Base-by-base conservation (phyloP, 2,888 invertebrate genomes). In the Caenorhabditis sp. region DNA sequence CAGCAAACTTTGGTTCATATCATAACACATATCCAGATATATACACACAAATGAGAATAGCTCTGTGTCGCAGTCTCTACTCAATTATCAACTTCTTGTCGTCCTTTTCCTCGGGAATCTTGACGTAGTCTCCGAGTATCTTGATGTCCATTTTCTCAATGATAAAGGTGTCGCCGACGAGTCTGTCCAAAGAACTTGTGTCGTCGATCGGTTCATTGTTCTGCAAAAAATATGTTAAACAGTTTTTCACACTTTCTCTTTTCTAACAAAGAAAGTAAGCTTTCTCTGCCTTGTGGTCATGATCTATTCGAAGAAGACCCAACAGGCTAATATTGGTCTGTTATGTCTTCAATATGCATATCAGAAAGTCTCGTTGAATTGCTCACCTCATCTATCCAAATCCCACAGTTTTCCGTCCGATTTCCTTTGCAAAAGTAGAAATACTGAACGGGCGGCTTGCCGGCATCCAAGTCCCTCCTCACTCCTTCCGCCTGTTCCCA, bases 401-500 rank as follows among this genome's bases (percentile, higher is more conserved):
- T 15, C 20, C 64, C 72, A 26, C 80, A 80, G 8, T 70, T 78
- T 32, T 78, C 70, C 8, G 70, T 78, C 4, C 65, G 47, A 13
- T 78, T 70, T 44, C 28, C 70, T 13, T 74, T 80, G 22, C 80
- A 80, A 26, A 80, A 80, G 22, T 74, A 72, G 35, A 55, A 80
- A 20, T 61, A 80, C 53, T 80, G 80, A 40, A 69, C 15, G 13
- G 55, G n/a, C 0, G 80, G 72, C 11, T 56, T 62, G 15, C 68
- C 80, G 51, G 68, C 68, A 35, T 80, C 72, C 13, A 80, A 28
- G 2, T 74, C 56, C 24, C 80, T 47, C 20, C 72, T 56, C 0
- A 80, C 69, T 8, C 80, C 80, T 28, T 80, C 72, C 2, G 80
- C 80, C n/a, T 62, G 50, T 2, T n/a, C 24, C 80, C 80, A 80